A percentile compares a stretch with the other conserved stretches of the same genome.
Evolutionary conservation across 2,888 invertebrate species (phyloP).

Genomic region (Rhagophthalmus giganteus): DNA sequence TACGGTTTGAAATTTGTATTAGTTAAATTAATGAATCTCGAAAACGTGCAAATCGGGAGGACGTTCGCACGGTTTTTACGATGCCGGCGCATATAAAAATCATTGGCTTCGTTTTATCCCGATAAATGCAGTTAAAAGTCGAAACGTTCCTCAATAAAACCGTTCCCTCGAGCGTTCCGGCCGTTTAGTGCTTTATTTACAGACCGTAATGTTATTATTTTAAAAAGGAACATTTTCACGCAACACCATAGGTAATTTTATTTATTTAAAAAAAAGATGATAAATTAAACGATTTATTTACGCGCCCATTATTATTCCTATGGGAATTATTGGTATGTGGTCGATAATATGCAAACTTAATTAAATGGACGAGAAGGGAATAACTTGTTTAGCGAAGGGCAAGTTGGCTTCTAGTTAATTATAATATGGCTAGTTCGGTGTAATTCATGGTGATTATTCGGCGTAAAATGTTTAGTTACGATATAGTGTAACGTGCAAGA

Average conservation of each 20-base stretch:
- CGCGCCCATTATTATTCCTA: conserved; percentile 35
- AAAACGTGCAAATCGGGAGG: too few species aligned
- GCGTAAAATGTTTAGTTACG: background rate
- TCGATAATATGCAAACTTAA: conserved; percentile 36
- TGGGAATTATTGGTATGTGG: conserved; percentile 17
- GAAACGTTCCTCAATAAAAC: background rate
- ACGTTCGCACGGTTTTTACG: too few species aligned
- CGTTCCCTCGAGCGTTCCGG: background rate
- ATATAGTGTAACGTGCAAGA: too few species aligned
- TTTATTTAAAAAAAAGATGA: too few species aligned
- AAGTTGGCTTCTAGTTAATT: background rate
- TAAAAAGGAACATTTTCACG: too few species aligned
- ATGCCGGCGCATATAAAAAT: background rate
- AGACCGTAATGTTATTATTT: background rate
- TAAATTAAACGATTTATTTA: too few species aligned
- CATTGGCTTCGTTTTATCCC: background rate
- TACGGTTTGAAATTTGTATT: too few species aligned
- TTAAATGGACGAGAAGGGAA: conserved; percentile 31
- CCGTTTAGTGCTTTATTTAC: background rate
- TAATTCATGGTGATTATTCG: background rate
- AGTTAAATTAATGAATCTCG: too few species aligned
- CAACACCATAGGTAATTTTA: too few species aligned
- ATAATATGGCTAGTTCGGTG: background rate
- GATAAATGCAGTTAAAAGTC: background rate
- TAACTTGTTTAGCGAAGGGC: conserved; percentile 18